Percentiles rank a stretch among this genome's conserved stretches.
These are phyloP conservation scores for zebrafish (Danio rerio) DNA, from an alignment of 2,113 vertebrate species.

Conservation along the genomic window DNA sequence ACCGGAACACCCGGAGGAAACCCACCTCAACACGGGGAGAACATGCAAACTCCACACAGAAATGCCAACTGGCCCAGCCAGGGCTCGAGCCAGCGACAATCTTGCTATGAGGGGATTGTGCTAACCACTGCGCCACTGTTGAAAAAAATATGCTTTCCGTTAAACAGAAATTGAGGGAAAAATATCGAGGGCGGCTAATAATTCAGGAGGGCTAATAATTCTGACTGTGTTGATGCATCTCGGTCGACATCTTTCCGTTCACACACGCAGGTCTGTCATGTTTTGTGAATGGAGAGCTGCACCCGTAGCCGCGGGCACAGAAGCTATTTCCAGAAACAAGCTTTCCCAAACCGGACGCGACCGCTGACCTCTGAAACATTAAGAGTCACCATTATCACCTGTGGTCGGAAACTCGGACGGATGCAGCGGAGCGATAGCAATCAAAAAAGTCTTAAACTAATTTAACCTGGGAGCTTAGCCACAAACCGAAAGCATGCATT, in stretches of 20 bases:
- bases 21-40: too few species aligned
- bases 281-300: constrained; percentile 2
- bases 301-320: constrained; percentile 57
- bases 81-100: too few species aligned
- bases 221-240: too few species aligned
- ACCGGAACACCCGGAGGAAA: too few species aligned
- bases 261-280: not conserved
- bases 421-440: constrained; percentile 28
- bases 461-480: constrained; percentile 10
- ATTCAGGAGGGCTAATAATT: too few species aligned
- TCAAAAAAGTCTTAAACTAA: constrained; percentile 18
- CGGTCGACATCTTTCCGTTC: not conserved
- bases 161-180: too few species aligned
- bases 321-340: constrained; percentile 65
- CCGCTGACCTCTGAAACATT: constrained; percentile 40
- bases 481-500: constrained; percentile 18
- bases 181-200: too few species aligned
- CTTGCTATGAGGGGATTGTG: too few species aligned
- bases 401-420: constrained; percentile 10
- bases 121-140: too few species aligned
- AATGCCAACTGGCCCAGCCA: too few species aligned
- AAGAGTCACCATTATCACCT: constrained; percentile 25
- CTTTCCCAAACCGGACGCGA: constrained; percentile 56
- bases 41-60: too few species aligned
- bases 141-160: too few species aligned